phyloP scores from a whole-genome alignment of 2,113 vertebrate species.

The Ahaetulla prasina region DNA sequence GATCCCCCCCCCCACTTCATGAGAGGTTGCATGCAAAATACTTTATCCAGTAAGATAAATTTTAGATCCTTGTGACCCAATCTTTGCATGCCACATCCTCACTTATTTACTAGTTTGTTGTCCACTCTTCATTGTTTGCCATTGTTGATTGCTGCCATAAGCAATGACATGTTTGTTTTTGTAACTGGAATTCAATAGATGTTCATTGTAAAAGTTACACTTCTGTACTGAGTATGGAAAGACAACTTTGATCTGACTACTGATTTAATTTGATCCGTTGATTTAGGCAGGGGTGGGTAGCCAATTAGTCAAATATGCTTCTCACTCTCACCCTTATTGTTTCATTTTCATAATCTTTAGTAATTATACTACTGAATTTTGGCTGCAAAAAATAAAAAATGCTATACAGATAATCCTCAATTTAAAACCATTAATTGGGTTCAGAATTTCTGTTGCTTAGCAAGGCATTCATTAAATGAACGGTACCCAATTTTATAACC shows the following conservation, averaged over 20 bases:
- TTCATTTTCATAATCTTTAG: background rate
- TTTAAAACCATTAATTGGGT: background rate
- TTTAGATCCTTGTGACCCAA: no score
- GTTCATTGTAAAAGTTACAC: background rate
- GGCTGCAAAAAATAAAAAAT: background rate
- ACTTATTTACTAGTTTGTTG: background rate
- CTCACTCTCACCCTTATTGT: background rate
- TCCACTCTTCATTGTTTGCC: background rate
- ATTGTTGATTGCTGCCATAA: background rate
- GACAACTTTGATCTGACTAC: background rate
- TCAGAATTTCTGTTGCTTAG: background rate
- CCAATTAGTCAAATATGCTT: background rate
- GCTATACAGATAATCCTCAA: background rate
- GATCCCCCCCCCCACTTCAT: background rate
- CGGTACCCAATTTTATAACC: background rate
- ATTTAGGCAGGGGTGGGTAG: background rate
- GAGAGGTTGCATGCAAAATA: background rate
- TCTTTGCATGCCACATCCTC: background rate
- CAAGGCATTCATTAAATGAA: background rate
- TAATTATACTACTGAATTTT: background rate
- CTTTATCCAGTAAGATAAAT: accelerated
- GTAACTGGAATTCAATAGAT: background rate
- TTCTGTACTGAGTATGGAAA: background rate
- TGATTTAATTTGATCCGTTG: background rate
- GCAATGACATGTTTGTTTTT: background rate